Percentiles rank a stretch among this genome's conserved stretches.
Conservation (phyloP, 2,888 invertebrate species). For the Autographa pulchrina region DNA sequence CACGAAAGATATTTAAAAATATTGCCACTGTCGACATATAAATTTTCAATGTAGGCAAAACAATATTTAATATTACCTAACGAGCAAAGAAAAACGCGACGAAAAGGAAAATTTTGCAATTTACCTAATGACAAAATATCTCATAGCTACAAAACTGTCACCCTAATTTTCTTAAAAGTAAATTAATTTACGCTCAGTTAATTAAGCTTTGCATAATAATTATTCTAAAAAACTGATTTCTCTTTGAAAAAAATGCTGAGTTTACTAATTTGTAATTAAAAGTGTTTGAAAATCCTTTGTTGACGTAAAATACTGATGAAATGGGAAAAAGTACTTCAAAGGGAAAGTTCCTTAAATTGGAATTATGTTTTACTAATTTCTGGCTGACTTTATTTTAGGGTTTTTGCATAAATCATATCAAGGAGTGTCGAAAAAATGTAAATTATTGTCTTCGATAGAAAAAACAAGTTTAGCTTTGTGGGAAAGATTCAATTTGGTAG, state of each 20-base stretch:
- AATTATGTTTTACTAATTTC: constrained; percentile 53
- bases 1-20: constrained; percentile 6
- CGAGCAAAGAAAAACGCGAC: constrained; percentile 19
- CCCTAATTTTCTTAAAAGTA: constrained; percentile 72
- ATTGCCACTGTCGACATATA: constrained; percentile 14
- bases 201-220: constrained; percentile 86
- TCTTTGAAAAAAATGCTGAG: constrained; percentile 74
- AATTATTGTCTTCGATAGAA: background rate
- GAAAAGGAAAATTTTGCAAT: constrained; percentile 57
- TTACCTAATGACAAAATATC: constrained; percentile 58
- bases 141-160: constrained; percentile 64
- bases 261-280: constrained; percentile 82
- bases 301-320: constrained; percentile 69
- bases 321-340: constrained; percentile 61
- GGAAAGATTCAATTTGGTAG: too few species aligned
- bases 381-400: constrained; percentile 37
- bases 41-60: background rate
- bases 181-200: constrained; percentile 77
- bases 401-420: constrained; percentile 48
- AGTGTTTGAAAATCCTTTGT: constrained; percentile 78
- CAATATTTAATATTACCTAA: constrained; percentile 8
- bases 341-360: constrained; percentile 59
- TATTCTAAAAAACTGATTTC: constrained; percentile 74
- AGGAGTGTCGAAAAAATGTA: constrained; percentile 24
- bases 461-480: background rate